Percentiles rank a stretch among this genome's conserved stretches.
phyloP scores from a whole-genome alignment of 2,888 invertebrate species.

The Orthosia cruda region DNA sequence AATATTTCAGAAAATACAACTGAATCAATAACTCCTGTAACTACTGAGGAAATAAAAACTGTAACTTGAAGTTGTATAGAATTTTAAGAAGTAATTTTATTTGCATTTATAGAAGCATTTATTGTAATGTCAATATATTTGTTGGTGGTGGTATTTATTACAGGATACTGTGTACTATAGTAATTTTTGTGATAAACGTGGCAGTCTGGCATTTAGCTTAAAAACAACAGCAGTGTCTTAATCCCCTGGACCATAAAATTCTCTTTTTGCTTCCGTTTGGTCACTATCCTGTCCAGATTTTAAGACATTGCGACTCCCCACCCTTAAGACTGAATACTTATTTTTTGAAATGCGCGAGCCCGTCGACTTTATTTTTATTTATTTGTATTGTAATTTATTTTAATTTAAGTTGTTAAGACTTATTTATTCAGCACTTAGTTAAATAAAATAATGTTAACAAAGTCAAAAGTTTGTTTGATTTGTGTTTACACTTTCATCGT shows the following conservation, averaged over 20 bases:
- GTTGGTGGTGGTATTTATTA: conserved; percentile 67
- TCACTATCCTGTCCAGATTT: conserved; percentile 75
- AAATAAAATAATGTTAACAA: conserved; percentile 78
- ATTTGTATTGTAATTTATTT: conserved; percentile 84
- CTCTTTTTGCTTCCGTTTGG: conserved; percentile 67
- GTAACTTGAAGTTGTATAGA: conserved; percentile 24
- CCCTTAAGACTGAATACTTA: conserved; percentile 84
- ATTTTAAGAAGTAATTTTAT: conserved; percentile 17
- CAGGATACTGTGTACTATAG: conserved; percentile 48
- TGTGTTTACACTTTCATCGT: not conserved
- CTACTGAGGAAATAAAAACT: not conserved
- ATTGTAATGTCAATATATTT: conserved; percentile 44
- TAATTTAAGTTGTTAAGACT: conserved; percentile 85
- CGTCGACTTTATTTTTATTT: conserved; percentile 89
- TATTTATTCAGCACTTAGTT: conserved; percentile 90
- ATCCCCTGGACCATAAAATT: conserved; percentile 77
- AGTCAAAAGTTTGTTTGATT: conserved; percentile 66
- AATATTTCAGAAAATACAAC: conserved; percentile 7
- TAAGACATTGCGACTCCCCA: conserved; percentile 80
- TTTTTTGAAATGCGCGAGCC: conserved; percentile 87
- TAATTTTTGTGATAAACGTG: conserved; percentile 77
- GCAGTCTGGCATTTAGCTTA: conserved; percentile 90
- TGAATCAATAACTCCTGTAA: conserved; percentile 1
- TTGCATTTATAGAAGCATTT: conserved; percentile 77
- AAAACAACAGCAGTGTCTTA: conserved; percentile 83